phyloP scores from a whole-genome alignment of 1,140 invertebrate species.

The Drosophila subobscura region DNA sequence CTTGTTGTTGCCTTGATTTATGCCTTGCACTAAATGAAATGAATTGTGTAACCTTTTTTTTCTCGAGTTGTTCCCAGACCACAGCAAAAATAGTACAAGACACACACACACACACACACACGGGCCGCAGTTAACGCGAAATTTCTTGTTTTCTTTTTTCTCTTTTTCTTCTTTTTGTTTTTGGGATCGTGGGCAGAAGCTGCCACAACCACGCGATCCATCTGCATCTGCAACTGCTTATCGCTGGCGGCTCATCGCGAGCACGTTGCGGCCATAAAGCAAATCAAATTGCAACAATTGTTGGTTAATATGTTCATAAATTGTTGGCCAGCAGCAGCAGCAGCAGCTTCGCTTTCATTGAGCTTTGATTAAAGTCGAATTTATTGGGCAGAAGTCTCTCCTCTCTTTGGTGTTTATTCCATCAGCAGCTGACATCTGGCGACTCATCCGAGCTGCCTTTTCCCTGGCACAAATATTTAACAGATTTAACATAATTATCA shows the following conservation, averaged over 20 bases:
- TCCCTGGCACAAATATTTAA: slow-evolving; percentile 63
- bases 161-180: too few relatives aligned
- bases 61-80: slow-evolving; percentile 9
- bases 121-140: slow-evolving; percentile 66
- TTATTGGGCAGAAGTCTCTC: slow-evolving; percentile 38
- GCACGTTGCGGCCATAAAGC: slow-evolving; percentile 75
- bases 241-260: slow-evolving; percentile 65
- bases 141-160: slow-evolving; percentile 64
- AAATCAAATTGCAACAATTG: slow-evolving; percentile 82
- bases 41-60: slow-evolving; percentile 77
- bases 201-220: slow-evolving; percentile 6
- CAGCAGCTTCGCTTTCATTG: slow-evolving; percentile 66
- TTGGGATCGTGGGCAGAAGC: slow-evolving; percentile 67
- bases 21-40: slow-evolving; percentile 81
- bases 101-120: slow-evolving; percentile 9
- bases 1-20: slow-evolving; percentile 79
- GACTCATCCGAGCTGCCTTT: slow-evolving; percentile 30
- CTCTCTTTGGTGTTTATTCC: not conserved
- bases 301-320: slow-evolving; percentile 82
- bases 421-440: slow-evolving; percentile 26
- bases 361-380: slow-evolving; percentile 55
- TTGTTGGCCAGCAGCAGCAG: slow-evolving; percentile 45
- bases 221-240: slow-evolving; percentile 52
- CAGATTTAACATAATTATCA: slow-evolving; percentile 49
- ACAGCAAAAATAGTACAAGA: slow-evolving; percentile 28